Percentiles rank a stretch among this genome's conserved stretches.
Conservation (phyloP, 2,113 vertebrate species). For the Pluvianellus socialis region DNA sequence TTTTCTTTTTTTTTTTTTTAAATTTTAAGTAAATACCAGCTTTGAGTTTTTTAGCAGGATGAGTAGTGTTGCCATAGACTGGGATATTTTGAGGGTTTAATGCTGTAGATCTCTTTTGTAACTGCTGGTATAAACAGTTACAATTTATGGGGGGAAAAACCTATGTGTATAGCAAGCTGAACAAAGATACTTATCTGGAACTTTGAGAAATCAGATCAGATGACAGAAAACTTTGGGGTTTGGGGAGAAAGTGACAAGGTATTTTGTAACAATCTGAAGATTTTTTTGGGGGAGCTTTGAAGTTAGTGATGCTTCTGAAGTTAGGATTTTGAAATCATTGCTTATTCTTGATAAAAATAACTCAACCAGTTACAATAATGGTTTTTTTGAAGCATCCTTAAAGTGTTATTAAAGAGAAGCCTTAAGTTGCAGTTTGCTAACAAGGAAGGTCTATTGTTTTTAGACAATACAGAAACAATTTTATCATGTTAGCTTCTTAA, state of each 20-base stretch:
- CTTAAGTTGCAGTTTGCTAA: neutral
- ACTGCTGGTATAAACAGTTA: neutral
- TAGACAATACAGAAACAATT: neutral
- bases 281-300: neutral
- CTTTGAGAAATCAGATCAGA: neutral
- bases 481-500: neutral
- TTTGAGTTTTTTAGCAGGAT: neutral
- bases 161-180: neutral
- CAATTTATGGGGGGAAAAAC: rapidly evolving
- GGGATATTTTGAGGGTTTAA: neutral
- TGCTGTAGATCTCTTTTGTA: neutral
- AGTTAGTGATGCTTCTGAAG: neutral
- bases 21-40: neutral
- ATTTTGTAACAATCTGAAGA: neutral
- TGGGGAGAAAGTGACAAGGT: neutral
- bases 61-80: neutral
- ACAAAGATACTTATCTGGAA: neutral
- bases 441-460: neutral
- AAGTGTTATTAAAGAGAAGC: neutral
- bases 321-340: neutral
- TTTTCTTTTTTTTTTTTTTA: neutral
- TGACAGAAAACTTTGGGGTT: neutral
- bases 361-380: neutral
- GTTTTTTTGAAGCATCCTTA: neutral
- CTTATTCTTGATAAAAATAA: neutral